Base-by-base conservation (phyloP, 30 jellyfish, hydroid and myxozoan species). In the Hydractinia echinata region DNA sequence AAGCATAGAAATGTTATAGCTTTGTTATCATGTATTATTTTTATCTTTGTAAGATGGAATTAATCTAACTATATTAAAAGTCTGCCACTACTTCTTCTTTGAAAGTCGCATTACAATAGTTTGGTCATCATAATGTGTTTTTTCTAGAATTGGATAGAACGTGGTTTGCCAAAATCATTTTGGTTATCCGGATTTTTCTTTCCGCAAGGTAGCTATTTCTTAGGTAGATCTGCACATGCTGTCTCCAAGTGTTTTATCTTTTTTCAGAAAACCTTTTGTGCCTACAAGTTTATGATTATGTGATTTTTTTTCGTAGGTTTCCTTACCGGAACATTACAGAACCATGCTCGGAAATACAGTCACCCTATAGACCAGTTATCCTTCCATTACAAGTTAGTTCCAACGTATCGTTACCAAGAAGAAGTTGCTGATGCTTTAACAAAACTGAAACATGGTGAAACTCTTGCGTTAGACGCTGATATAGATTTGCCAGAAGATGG, bases 141-240 rank as follows among this genome's bases (percentile, higher is more conserved):
- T 15, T 69, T 30, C 21, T 76, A 92, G 98, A 78, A 67, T 52
- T 92, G 98, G 98, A 92, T 92, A 16, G 83, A 81, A 49, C 95
- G 84, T 67, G 98, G 98, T 51, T 86, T 70, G 70, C 98, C 98
- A 62, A 92, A 92, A 79, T 92, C 98, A 49, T 87, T 92, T 74
- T 92, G 98, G 98, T 58, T 92, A 9, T 92, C 98, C n/a, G 98
- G 98, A 9, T 92, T 92, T 83, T 92, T 92, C 78, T 92, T 92
- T 72, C 98, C 98, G 4, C 98, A 92, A 87, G 98, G 98, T 92
- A 56, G 60, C 48, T 20, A 4, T 11, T 51, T 11, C 19, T 58
- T 18, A 58, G 3, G 19, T 11, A 11, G 18, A 11, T 58, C 19
- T 58, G 15, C 69, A 1, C 69, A 13, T 58, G 1, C 19, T 58